phyloP scores from a whole-genome alignment of 1,140 invertebrate species.

The Saccostrea cuccullata region DNA sequence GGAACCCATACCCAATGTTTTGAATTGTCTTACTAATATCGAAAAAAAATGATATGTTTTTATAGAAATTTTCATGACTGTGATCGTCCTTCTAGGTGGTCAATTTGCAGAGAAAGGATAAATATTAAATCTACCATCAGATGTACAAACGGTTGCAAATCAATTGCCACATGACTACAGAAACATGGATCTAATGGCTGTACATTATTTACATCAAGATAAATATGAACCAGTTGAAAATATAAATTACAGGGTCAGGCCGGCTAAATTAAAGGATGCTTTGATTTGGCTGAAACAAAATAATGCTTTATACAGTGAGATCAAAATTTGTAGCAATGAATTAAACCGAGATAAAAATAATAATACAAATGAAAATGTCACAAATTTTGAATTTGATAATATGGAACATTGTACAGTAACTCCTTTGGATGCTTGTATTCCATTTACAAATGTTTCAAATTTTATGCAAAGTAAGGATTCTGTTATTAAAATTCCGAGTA shows the following conservation, averaged over 20 bases:
- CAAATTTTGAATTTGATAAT: background rate
- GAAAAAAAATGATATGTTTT: no score
- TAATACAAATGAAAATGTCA: background rate
- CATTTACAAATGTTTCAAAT: background rate
- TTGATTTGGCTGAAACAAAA: slow-evolving; percentile 55
- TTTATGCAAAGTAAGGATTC: background rate
- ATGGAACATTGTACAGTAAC: background rate
- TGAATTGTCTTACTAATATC: no score
- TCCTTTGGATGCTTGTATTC: background rate
- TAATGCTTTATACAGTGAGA: slow-evolving; percentile 49
- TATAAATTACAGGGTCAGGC: background rate
- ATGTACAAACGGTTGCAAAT: slow-evolving; percentile 25
- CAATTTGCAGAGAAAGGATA: slow-evolving; percentile 42
- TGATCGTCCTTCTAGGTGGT: slow-evolving; percentile 26
- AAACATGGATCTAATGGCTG: background rate
- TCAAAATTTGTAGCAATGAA: slow-evolving; percentile 5
- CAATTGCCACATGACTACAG: background rate
- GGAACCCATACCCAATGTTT: no score
- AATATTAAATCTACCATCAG: slow-evolving; percentile 44
- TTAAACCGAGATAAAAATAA: background rate
- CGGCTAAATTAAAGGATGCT: slow-evolving; percentile 39
- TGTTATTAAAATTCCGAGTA: background rate
- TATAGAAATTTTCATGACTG: no score
- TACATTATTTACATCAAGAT: background rate
- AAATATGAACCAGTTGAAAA: background rate